Conservation (phyloP, 2,113 vertebrate species). For the Oryzias javanicus region DNA sequence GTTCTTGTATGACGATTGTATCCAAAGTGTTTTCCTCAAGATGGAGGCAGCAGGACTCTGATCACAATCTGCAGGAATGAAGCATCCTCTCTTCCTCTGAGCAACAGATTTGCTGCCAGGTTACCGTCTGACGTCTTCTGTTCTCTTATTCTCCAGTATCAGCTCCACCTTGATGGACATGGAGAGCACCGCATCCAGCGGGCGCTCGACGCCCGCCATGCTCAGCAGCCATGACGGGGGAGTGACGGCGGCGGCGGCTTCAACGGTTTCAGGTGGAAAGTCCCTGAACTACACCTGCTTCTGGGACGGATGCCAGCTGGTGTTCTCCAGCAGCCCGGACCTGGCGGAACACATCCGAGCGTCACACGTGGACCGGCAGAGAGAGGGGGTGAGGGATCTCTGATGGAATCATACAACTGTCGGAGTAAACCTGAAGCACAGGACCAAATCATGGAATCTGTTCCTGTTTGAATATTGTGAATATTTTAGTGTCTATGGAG, state of each 20-base stretch:
- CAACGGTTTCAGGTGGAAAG: slow-evolving; percentile 77
- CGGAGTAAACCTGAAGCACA: no score
- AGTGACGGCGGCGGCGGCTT: slow-evolving; percentile 7
- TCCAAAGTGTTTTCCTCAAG: no score
- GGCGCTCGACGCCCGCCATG: slow-evolving; percentile 96
- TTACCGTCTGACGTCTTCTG: not conserved
- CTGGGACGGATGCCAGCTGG: slow-evolving; percentile 94
- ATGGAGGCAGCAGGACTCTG: no score
- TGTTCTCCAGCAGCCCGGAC: slow-evolving; percentile 92
- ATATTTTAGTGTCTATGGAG: no score
- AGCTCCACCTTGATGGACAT: slow-evolving; percentile 96
- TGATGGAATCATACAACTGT: not conserved
- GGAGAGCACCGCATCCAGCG: slow-evolving; percentile 96
- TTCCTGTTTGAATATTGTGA: no score
- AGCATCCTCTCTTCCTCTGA: no score
- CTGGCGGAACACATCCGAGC: slow-evolving; percentile 95
- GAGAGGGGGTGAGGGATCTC: slow-evolving; percentile 85
- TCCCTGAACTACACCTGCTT: slow-evolving; percentile 90
- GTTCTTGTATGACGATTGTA: no score
- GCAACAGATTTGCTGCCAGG: no score
- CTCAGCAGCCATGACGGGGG: slow-evolving; percentile 84
- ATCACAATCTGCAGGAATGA: no score
- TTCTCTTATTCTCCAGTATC: slow-evolving; percentile 73
- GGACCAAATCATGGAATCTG: no score
- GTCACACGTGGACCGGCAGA: slow-evolving; percentile 92